Evolutionary conservation across 2,888 invertebrate species (phyloP), one percentile per base, ranked within the genome.

Genomic region (Megaustenia siamemsis): DNA sequence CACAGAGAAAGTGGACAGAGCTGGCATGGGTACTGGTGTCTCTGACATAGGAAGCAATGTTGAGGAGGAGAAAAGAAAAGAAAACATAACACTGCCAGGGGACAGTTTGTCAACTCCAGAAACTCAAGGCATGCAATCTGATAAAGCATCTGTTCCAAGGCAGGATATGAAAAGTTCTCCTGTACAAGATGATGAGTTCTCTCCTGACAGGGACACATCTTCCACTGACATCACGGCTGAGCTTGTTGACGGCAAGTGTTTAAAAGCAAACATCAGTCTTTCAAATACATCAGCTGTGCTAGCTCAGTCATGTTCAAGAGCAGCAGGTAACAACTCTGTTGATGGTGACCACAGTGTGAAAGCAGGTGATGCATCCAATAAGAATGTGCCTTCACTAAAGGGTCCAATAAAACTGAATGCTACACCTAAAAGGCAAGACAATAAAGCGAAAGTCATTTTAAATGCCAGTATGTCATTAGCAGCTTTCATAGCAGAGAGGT

Each of bases 401-500:
- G 38, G 8, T n/a, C 32, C 49, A 68, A 21, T 45, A 24, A 35
- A 63, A 24, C 21, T 18, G 66, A 66, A 66, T 32, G 32, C 6
- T 28, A n/a, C 63, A 63, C 12, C 12, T 10, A 66, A 15, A 69
- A 69, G 35, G 66, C 60, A 38, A 56, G n/a, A 77, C 40, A 38
- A 12, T 24, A 45, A 49, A 21, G 28, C 0, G 24, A 80, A n/a
- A 40, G 68, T n/a, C 24, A 53, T n/a, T 35, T 49, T 49, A 12
- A 83, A 83, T 60, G 32, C 83, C 6, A 40, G 18, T 12, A 45
- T 60, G 43, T 83, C 83, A 28, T 56, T 83, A 43, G 83, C 83
- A 38, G 83, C 83, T 32, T 83, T 83, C 18, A 78, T 83, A 21
- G 83, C 83, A 32, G 78, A 83, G 38, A 83, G 83, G 43, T 45